These are phyloP conservation scores for Falcunculus frontatus DNA, from an alignment of 2,113 vertebrate species.

Conservation along the genomic window DNA sequence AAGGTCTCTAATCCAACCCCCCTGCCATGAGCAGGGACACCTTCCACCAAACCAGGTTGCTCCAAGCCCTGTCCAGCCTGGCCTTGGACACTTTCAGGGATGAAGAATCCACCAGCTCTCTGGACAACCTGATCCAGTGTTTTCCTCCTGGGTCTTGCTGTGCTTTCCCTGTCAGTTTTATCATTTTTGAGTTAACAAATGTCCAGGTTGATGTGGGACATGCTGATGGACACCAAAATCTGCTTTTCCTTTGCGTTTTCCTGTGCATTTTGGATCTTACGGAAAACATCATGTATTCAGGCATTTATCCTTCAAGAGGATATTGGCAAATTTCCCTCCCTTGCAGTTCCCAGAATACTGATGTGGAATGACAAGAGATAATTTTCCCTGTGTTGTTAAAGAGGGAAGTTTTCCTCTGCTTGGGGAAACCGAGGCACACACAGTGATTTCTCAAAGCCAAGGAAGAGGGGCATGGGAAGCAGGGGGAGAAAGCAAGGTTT, in stretches of 20 bases:
- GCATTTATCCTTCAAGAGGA: neutral
- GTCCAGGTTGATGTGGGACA: neutral
- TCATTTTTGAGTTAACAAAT: neutral
- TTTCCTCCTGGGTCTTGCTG: fast-evolving
- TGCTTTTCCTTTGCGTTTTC: neutral
- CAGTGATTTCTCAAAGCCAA: neutral
- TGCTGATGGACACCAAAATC: neutral
- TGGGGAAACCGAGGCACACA: neutral
- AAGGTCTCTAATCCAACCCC: neutral
- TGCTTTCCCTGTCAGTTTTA: fast-evolving
- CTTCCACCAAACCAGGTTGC: neutral
- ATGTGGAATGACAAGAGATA: neutral
- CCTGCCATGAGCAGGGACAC: neutral
- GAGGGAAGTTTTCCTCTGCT: neutral
- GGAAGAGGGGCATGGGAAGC: neutral
- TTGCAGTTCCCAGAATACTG: neutral
- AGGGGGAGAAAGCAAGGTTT: neutral
- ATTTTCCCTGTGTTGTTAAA: neutral
- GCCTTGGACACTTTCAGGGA: neutral
- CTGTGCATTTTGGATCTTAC: neutral
- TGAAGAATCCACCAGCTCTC: neutral
- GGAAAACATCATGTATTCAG: neutral
- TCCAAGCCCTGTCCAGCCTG: neutral
- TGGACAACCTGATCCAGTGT: neutral
- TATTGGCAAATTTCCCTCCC: neutral